A percentile compares a stretch with the other conserved stretches of the same genome.
phyloP scores from a whole-genome alignment of 2,113 vertebrate genomes.

The Elaphurus davidianus region DNA sequence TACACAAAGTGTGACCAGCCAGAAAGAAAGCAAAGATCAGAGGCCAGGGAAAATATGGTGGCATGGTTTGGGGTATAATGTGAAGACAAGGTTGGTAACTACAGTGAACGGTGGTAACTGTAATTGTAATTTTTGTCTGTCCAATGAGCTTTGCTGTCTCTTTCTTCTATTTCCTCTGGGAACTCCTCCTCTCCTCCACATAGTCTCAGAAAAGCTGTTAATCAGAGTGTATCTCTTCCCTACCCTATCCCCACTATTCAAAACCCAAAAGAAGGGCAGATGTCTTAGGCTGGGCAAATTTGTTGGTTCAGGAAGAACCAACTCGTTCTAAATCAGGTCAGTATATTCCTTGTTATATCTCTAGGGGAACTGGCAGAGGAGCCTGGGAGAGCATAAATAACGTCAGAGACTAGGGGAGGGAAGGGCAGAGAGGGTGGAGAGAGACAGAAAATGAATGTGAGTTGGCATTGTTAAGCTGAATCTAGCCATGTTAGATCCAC shows the following conservation, averaged over 20 bases:
- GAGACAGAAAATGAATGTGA: background rate
- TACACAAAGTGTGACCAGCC: background rate
- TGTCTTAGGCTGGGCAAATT: background rate
- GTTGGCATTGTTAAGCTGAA: background rate
- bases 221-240: background rate
- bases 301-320: background rate
- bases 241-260: too few species aligned
- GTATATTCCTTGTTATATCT: background rate
- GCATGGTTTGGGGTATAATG: background rate
- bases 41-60: too few species aligned
- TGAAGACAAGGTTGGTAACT: background rate
- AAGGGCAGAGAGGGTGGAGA: background rate
- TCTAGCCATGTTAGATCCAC: background rate
- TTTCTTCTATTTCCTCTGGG: background rate
- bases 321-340: background rate
- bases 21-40: background rate
- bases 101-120: background rate
- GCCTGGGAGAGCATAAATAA: background rate
- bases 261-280: background rate
- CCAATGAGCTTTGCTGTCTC: background rate
- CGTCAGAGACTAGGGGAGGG: background rate
- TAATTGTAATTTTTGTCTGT: background rate
- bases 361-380: background rate
- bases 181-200: background rate
- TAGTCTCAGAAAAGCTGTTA: background rate